These are phyloP conservation scores for Climacteris rufus DNA, from an alignment of 2,113 vertebrate genomes.

Conservation along the genomic window DNA sequence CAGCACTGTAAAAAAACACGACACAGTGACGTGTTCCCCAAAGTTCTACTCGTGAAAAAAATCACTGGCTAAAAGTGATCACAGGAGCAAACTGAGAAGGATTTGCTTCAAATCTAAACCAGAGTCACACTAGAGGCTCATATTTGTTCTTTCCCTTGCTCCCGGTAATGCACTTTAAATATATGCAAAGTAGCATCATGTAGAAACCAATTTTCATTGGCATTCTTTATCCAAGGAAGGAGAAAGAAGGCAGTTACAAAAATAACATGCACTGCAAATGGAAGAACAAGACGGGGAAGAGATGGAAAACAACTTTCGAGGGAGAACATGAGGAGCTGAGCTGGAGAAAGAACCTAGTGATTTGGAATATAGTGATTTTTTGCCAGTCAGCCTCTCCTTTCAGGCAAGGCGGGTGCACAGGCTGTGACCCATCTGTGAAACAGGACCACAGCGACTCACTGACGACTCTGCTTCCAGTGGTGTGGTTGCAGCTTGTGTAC, in stretches of 20 bases:
- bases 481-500: background rate
- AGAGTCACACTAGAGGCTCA: background rate
- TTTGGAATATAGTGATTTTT: background rate
- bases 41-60: background rate
- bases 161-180: background rate
- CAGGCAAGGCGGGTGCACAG: background rate
- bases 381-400: background rate
- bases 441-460: background rate
- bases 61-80: background rate
- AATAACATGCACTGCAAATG: background rate
- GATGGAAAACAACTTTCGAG: background rate
- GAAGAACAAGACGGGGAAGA: background rate
- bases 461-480: rapidly evolving
- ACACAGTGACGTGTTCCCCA: background rate
- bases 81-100: background rate
- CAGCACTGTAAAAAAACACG: background rate
- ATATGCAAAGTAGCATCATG: background rate
- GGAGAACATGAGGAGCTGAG: background rate
- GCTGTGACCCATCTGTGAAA: background rate
- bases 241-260: background rate
- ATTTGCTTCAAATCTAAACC: background rate
- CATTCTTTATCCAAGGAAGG: background rate
- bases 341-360: background rate
- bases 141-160: background rate
- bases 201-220: background rate